Percentiles rank a stretch among this genome's conserved stretches.
These are phyloP conservation scores for Heliopora coerulea DNA, from an alignment of 92 coral and sea anemone species.

Conservation along the genomic window DNA sequence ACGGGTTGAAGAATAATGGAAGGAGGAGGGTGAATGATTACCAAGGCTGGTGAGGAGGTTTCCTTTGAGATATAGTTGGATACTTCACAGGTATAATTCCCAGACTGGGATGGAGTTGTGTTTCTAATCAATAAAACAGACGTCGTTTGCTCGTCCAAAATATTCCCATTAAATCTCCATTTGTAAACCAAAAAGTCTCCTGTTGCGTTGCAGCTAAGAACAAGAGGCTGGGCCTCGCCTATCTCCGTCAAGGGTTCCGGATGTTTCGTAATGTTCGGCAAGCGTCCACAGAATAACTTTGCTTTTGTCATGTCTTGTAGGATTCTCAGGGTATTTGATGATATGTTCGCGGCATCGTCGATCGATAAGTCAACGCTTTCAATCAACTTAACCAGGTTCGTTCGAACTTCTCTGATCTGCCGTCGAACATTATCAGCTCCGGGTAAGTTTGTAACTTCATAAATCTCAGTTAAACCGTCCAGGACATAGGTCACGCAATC, in stretches of 20 bases:
- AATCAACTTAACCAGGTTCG: constrained; percentile 27
- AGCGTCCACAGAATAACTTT: constrained; percentile 58
- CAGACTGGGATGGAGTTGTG: constrained; percentile 49
- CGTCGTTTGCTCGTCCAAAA: constrained; percentile 27
- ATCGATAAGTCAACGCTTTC: constrained; percentile 44
- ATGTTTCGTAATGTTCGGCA: constrained; percentile 67
- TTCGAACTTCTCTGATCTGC: constrained; percentile 64
- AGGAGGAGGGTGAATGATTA: constrained; percentile 68
- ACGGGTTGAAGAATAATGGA: constrained; percentile 55
- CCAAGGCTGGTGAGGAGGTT: constrained; percentile 55
- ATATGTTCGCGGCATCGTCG: constrained; percentile 35
- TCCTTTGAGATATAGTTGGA: constrained; percentile 61
- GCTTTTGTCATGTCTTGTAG: constrained; percentile 37
- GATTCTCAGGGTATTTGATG: constrained; percentile 45
- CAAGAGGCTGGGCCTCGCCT: constrained; percentile 50
- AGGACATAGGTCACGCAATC: constrained; percentile 62
- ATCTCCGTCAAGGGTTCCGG: constrained; percentile 57
- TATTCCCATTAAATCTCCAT: constrained; percentile 58
- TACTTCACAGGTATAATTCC: constrained; percentile 66
- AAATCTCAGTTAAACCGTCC: constrained; percentile 53
- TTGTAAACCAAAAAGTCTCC: constrained; percentile 48
- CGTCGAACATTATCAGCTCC: constrained; percentile 66
- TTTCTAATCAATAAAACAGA: constrained; percentile 43
- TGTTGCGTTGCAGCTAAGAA: constrained; percentile 57
- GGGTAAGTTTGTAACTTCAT: constrained; percentile 61